Percentiles rank a stretch among this genome's conserved stretches.
Conservation (phyloP, 1,140 invertebrate species). For the Chrysoperla carnea region DNA sequence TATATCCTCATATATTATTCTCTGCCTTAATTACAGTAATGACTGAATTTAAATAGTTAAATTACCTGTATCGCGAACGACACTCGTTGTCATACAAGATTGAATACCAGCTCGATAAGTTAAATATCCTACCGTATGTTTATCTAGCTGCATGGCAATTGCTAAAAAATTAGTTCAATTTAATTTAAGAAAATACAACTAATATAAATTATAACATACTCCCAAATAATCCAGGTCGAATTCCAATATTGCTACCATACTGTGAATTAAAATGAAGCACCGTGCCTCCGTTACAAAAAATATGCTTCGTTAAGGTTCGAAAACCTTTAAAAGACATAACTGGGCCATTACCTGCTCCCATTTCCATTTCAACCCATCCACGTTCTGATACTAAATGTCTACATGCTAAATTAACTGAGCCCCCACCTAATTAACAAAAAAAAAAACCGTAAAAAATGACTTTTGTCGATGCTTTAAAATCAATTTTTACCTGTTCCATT, state of each 20-base stretch:
- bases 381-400: conserved; percentile 59
- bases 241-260: conserved; percentile 21
- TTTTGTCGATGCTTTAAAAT: too few species aligned
- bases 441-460: too few species aligned
- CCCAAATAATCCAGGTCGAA: conserved; percentile 48
- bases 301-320: conserved; percentile 43
- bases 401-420: conserved; percentile 54
- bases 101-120: conserved; percentile 59
- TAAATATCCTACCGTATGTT: conserved; percentile 69
- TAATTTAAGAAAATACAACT: conserved; percentile 2
- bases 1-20: too few species aligned
- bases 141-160: conserved; percentile 66
- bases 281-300: conserved; percentile 53
- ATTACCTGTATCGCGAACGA: conserved; percentile 55
- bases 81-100: conserved; percentile 58
- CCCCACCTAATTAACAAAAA: conserved; percentile 33
- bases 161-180: conserved; percentile 31
- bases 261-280: conserved; percentile 50
- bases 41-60: neutral
- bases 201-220: conserved; percentile 33
- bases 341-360: conserved; percentile 60
- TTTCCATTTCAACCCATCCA: conserved; percentile 67
- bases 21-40: conserved; percentile 1
- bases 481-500: conserved; percentile 57
- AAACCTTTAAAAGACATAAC: conserved; percentile 54